Evolutionary conservation across 2,113 vertebrate genomes (phyloP), one percentile per base, ranked within the genome.

Genomic region (Bagarius yarrelli): DNA sequence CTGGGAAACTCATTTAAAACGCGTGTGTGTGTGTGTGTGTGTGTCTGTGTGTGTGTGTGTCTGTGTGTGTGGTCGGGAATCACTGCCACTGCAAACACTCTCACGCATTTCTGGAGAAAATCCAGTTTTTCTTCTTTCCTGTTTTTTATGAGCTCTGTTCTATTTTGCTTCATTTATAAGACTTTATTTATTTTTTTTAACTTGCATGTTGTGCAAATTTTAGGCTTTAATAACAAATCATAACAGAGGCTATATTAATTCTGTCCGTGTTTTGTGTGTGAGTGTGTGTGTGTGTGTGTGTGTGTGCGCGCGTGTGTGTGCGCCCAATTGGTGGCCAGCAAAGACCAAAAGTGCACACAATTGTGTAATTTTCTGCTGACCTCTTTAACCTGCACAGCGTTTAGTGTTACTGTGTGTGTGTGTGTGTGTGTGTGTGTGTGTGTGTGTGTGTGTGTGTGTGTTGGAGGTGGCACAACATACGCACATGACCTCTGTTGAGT

Each of bases 271-370:
- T 56, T 16, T 56, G 18, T 21, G 55, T 69, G 64, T 69, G 32
- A 36, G 63, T 67, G 44, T 73, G 21, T 44, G 34, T n/a, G 34
- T 44, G 64, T 44, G 64, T 69, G 66, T 47, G 66, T 67, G 34
- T 44, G 64, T 69, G 64, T 36, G 63, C 11, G 32, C 5, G 64
- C 0, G 64, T 2, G 21, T 1, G 21, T 1, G 36, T 1, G 13
- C 0, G 44, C 3, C 47, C 25, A 53, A 52, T 30, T 69, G 57
- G 81, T 71, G 50, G 74, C 52, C 44, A 60, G 52, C 40, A 44
- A 82, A 61, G 80, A 86, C 78, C 64, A 84, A 66, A 86, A 63
- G 79, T 77, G 59, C 36, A 57, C 25, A 53, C 25, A 53, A 30
- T 50, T 70, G 82, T 81, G 60, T 76, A 71, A 76, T 61, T 57